Base-by-base conservation (phyloP, 37 sponge, comb jelly and placozoan genomes). In the Hormiphora californensis region DNA sequence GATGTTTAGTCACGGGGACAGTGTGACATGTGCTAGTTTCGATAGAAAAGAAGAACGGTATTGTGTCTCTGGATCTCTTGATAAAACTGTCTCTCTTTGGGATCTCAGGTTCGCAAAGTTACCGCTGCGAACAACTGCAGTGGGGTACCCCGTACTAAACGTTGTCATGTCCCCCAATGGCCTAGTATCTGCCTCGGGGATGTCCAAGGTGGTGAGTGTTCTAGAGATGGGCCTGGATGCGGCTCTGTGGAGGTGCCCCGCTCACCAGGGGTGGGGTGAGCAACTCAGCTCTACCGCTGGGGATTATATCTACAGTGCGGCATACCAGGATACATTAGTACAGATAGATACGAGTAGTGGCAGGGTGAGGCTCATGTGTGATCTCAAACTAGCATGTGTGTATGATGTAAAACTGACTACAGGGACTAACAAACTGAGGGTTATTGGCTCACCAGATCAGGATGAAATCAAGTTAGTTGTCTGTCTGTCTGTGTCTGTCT, bases 121-220 rank as follows among this genome's bases (percentile, higher is more conserved):
- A n/a, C 44, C 35, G 27, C 35, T 73, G 3, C 46, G 40, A 9
- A 73, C 81, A 22, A 40, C 46, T 0, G 46, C 8, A 1, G 46
- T 73, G 15, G 46, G 46, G 4, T 73, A 43, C 44, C 81, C 81
- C 23, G 81, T 22, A 33, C 35, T 27, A 33, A 43, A 22, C 25
- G 81, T 73, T 1, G 35, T 22, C 4, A n/a, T n/a, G 19, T 27
- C 39, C 5, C 5, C 25, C 23, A 73, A 73, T 46, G 81, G 81
- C 0, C 44, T 73, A 28, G 44, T 73, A 9, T 22, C 43, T 3
- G 81, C 43, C 1, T n/a, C 36, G n/a, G 81, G 81, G 11, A 73
- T 73, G 81, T 73, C 81, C 40, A 43, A 36, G 40, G 81, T 43
- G 4, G 81, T 73, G 81, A 25, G 43, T 30, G 81, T 73, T 43